Evolutionary conservation across 2,888 invertebrate genomes (phyloP), one percentile per base, ranked within the genome.

Genomic region (Trissoscelio sp.): DNA sequence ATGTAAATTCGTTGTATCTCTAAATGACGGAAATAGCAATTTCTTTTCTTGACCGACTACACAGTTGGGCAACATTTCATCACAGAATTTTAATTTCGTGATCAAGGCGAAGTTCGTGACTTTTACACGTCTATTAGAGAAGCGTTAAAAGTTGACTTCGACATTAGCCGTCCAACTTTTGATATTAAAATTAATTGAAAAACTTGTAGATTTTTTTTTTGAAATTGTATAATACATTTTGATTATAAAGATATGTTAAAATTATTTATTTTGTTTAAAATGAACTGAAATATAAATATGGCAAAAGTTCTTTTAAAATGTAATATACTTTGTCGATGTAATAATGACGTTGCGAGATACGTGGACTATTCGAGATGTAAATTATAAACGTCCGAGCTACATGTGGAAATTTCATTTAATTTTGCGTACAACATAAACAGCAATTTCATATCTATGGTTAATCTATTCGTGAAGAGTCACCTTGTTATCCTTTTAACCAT

Each of bases 381-480:
- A 12, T 51, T 14, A 16, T 53, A 53, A 53, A 3, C 16, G 9
- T 53, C 11, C 3, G 9, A 14, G 9, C 3, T 53, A n/a, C 37
- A 37, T 57, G 37, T 57, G n/a, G 57, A 18, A 28, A 37, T 57
- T 57, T 37, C 57, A 37, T 37, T 57, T 37, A 57, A 37, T 37
- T n/a, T 37, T 18, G 37, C 57, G 20, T 37, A 20, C 37, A 12
- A 14, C 37, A 12, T 37, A 57, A 57, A 57, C 57, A 14, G 53
- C 16, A 31, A 53, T 53, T 53, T 53, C 34, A 3, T 31, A 34
- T 14, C 9, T 16, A 16, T n/a, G 14, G 16, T 14, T n/a, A 31
- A 53, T 31, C 18, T 31, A 53, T 31, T 53, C 31, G 4, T 12
- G 48, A n/a, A 24, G 12, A 12, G 24, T 20, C n/a, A 9, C 20